phyloP scores from a whole-genome alignment of 2,797 vertebrate species.

The Pogonophryne albipinna region DNA sequence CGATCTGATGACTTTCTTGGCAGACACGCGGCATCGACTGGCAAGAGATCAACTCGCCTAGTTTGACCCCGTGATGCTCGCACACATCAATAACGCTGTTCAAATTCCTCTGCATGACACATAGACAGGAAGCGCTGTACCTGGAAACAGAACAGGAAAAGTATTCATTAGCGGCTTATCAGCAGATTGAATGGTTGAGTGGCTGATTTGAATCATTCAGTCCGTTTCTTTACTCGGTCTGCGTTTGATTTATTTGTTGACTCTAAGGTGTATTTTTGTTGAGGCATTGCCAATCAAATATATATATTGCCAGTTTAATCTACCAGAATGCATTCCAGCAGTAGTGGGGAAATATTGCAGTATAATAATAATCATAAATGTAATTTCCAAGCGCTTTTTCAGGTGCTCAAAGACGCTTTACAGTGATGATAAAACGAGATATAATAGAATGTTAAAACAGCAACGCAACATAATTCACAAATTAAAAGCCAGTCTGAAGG shows the following conservation, averaged over 20 bases:
- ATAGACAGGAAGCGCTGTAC: constrained; percentile 52
- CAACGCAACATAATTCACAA: too few species aligned
- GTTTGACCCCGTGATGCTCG: constrained; percentile 62
- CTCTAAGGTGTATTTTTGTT: constrained; percentile 6
- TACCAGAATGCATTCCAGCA: not conserved
- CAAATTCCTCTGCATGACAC: constrained; percentile 53
- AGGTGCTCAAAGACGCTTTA: too few species aligned
- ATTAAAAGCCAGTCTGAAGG: too few species aligned
- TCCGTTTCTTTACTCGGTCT: constrained; percentile 3
- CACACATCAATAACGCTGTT: constrained; percentile 61
- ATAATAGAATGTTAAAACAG: too few species aligned
- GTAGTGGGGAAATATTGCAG: not conserved
- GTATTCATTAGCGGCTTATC: constrained; percentile 32
- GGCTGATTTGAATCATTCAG: constrained; percentile 30
- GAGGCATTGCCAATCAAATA: constrained; percentile 5
- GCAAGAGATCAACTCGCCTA: constrained; percentile 69
- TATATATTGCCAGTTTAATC: constrained; percentile 12
- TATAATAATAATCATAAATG: too few species aligned
- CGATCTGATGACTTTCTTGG: constrained; percentile 76
- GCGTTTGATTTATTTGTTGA: constrained; percentile 36
- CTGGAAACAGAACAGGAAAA: constrained; percentile 51
- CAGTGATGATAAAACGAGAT: too few species aligned
- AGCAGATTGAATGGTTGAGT: constrained; percentile 4
- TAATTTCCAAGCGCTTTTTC: too few species aligned
- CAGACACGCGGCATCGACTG: constrained; percentile 75